Conservation (phyloP, 2,888 invertebrate genomes). For the Apotomis turbidana region DNA sequence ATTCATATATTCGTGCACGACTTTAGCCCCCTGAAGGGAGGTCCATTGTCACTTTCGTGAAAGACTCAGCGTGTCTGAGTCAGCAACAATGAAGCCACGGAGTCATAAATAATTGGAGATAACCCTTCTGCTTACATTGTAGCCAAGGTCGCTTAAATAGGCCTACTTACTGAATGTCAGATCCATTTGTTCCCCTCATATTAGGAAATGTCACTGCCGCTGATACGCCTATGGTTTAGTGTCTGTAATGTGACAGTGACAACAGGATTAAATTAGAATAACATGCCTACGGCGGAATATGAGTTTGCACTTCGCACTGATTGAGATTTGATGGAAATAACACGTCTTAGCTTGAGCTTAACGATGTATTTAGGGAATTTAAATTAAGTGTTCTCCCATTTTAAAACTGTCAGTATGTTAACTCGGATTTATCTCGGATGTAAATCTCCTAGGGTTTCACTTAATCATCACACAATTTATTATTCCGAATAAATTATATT, state of each 20-base stretch:
- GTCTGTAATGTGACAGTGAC: conserved; percentile 80
- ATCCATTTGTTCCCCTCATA: conserved; percentile 78
- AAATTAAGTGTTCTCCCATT: background rate
- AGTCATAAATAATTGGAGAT: conserved; percentile 58
- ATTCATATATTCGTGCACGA: conserved; percentile 21
- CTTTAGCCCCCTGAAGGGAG: conserved; percentile 17
- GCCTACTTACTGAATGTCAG: conserved; percentile 74
- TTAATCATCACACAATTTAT: too few species aligned
- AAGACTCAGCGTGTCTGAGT: conserved; percentile 24
- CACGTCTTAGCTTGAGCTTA: background rate
- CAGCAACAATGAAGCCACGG: conserved; percentile 23
- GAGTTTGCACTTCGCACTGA: conserved; percentile 57
- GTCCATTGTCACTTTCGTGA: conserved; percentile 25
- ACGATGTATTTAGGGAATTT: background rate
- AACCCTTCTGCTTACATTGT: conserved; percentile 70
- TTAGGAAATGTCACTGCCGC: conserved; percentile 80
- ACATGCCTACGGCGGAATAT: conserved; percentile 68
- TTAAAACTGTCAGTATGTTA: too few species aligned
- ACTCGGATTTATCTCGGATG: too few species aligned
- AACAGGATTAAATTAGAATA: conserved; percentile 79
- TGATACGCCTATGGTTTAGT: conserved; percentile 79
- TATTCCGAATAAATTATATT: too few species aligned
- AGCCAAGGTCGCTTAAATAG: conserved; percentile 72
- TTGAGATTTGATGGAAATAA: conserved; percentile 49
- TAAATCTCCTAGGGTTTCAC: too few species aligned